These are phyloP conservation scores for Indicator indicator DNA, from an alignment of 2,113 vertebrate species.

Conservation along the genomic window DNA sequence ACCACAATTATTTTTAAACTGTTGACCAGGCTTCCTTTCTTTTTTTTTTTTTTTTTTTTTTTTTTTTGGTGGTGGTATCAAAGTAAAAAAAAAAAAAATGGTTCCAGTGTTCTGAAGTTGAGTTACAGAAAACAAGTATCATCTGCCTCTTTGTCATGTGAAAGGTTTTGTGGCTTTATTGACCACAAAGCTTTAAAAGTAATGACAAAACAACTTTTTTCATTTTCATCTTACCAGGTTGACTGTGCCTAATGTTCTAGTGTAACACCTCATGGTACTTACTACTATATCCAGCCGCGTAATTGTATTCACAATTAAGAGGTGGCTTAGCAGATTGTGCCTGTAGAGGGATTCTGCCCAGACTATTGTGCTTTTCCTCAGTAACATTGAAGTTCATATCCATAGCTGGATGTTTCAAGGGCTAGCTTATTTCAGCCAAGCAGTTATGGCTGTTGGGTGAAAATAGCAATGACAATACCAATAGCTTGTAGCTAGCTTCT, in stretches of 20 bases:
- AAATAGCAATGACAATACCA: background rate
- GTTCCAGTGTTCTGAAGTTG: background rate
- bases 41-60: background rate
- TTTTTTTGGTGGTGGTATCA: background rate
- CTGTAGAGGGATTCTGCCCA: background rate
- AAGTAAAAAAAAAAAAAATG: background rate
- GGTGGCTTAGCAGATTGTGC: background rate
- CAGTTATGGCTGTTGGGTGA: background rate
- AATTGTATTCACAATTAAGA: background rate
- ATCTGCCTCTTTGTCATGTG: background rate
- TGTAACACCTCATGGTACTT: background rate
- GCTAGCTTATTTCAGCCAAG: background rate
- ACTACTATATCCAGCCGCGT: background rate
- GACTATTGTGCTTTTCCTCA: background rate
- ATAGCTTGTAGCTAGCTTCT: background rate
- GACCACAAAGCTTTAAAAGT: background rate
- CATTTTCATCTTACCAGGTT: background rate
- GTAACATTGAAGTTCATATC: background rate
- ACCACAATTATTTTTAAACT: background rate
- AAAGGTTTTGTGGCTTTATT: background rate
- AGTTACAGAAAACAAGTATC: background rate
- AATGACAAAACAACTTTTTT: background rate
- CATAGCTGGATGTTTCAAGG: background rate
- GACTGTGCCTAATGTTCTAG: background rate
- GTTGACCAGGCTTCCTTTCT: background rate